phyloP scores from a whole-genome alignment of 2,888 invertebrate species.

The Bedellia somnulentella region DNA sequence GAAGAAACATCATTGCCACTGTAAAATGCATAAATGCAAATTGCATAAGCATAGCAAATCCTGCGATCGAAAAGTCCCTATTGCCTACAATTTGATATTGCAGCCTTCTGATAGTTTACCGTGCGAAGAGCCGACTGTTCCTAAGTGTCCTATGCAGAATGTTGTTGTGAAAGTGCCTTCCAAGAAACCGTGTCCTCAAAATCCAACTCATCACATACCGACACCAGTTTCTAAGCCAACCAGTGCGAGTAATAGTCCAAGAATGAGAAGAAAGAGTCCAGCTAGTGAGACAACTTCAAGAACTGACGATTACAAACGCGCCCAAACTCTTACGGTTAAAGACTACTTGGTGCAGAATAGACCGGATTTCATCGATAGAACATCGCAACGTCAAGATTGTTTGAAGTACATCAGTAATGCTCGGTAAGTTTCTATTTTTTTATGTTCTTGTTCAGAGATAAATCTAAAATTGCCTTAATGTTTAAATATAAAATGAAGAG shows the following conservation, averaged over 20 bases:
- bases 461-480: no score
- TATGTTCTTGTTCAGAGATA: not conserved
- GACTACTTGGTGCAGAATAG: slow-evolving; percentile 71
- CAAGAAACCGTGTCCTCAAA: slow-evolving; percentile 15
- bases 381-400: slow-evolving; percentile 31
- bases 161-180: slow-evolving; percentile 44
- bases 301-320: slow-evolving; percentile 26
- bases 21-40: slow-evolving; percentile 34
- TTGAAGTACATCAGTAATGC: slow-evolving; percentile 33
- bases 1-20: slow-evolving; percentile 27
- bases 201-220: not conserved
- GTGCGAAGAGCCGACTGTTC: slow-evolving; percentile 25
- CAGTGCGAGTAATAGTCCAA: no score
- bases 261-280: no score
- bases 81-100: slow-evolving; percentile 48
- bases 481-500: no score
- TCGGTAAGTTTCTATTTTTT: slow-evolving; percentile 22
- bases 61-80: slow-evolving; percentile 30
- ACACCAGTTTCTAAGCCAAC: not conserved
- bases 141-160: slow-evolving; percentile 25
- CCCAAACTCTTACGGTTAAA: slow-evolving; percentile 52
- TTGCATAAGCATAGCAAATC: slow-evolving; percentile 22
- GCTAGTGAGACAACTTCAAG: slow-evolving; percentile 35
- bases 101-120: slow-evolving; percentile 44
- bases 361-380: slow-evolving; percentile 66